Evolutionary conservation across 2,113 vertebrate genomes (phyloP).

Genomic region (Mus spicilegus): DNA sequence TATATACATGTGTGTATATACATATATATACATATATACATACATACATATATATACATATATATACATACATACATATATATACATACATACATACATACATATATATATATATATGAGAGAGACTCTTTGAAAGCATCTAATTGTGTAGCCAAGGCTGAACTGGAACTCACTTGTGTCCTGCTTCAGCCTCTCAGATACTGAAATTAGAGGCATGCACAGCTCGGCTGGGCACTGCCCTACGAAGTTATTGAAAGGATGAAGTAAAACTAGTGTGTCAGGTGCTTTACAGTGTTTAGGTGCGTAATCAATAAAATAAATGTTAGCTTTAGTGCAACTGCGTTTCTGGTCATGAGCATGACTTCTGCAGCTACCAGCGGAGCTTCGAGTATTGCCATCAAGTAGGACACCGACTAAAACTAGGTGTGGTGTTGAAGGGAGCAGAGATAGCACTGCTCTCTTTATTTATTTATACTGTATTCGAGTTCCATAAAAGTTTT

Average conservation of each 20-base stretch:
- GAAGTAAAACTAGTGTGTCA: not conserved
- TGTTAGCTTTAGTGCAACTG: not conserved
- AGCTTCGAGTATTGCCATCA: not conserved
- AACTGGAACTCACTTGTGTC: not conserved
- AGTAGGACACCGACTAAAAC: not conserved
- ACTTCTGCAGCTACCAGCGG: not conserved
- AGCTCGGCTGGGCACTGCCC: not conserved
- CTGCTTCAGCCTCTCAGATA: not conserved
- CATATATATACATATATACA: too few species aligned
- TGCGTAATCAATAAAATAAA: not conserved
- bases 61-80: too few species aligned
- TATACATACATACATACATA: too few species aligned
- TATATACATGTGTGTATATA: too few species aligned
- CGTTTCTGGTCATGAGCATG: not conserved
- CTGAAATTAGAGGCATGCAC: not conserved
- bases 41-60: too few species aligned
- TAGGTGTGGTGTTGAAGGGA: not conserved
- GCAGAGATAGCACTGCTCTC: not conserved
- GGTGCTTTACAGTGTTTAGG: not conserved
- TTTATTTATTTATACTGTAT: not conserved
- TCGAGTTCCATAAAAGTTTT: constrained; percentile 11
- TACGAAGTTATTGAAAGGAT: not conserved
- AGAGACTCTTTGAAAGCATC: not conserved
- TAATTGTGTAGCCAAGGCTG: not conserved
- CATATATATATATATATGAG: too few species aligned